Base-by-base conservation (phyloP, 35 echinoderm and acorn worm genomes). In the Diadema setosum region DNA sequence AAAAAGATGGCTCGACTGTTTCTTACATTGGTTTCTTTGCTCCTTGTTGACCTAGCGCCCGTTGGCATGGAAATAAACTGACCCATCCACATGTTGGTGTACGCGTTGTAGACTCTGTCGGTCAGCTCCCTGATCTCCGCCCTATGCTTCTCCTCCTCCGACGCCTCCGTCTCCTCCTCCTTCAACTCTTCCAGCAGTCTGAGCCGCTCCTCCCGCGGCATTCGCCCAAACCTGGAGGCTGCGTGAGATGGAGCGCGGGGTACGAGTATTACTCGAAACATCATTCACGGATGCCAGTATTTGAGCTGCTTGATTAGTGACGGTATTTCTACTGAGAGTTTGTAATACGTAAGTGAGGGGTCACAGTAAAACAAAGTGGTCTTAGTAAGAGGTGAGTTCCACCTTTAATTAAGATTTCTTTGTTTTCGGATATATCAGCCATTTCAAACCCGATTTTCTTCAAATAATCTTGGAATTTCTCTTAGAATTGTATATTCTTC, bases 191-290 rank as follows among this genome's bases (percentile, higher is more conserved):
- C 92, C 44, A 94, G 74, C 5, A 99, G 82, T 34, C 93, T 58
- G 7, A 99, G 56, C 17, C 96, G 64, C 81, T 99, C 96, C 86
- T 99, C 96, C 48, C 96, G 46, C 18, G 96, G 96, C 96, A 99
- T 99, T 23, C 96, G 85, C 74, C 96, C 96, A 90, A 99, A 99
- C 65, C 96, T 91, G 11, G 96, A 99, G 25, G 96, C 96, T 99
- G 85, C 5, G 12, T 2, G 41, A 81, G 58, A 33, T 0, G 61
- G 70, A n/a, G n/a, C n/a, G n/a, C n/a, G n/a, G n/a, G n/a, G n/a
- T n/a, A n/a, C n/a, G n/a, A n/a, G n/a, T n/a, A n/a, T n/a, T n/a
- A n/a, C n/a, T n/a, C n/a, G n/a, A n/a, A n/a, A n/a, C n/a, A n/a
- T n/a, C n/a, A n/a, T n/a, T n/a, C n/a, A n/a, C n/a, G n/a, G n/a